Evolutionary conservation across 2,797 vertebrate genomes (phyloP), one percentile per base, ranked within the genome.

Genomic region (Gambelia wislizenii): DNA sequence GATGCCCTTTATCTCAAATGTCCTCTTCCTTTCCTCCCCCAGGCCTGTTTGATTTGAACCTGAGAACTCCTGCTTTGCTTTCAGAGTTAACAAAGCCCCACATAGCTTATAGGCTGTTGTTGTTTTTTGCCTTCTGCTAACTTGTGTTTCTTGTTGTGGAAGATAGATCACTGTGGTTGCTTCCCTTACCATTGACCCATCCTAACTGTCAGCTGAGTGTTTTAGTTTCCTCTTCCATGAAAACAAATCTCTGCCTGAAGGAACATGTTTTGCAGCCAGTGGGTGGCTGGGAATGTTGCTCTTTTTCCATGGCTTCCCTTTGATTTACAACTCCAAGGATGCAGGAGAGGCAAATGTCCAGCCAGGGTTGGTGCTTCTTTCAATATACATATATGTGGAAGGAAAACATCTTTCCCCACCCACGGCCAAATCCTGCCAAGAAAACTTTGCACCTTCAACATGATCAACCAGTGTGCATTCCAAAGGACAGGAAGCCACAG

Each of bases 391-490:
- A 0, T 88, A 83, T 0, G 0, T 91, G 79, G 44, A 88, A 87
- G 88, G 70, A 92, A 95, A 90, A 92, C 64, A 82, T 59, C 33
- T 84, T 39, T 4, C 13, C 16, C 52, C 27, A 42, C 6, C 33
- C 22, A 42, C 30, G n/a, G 78, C 79, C 92, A 86, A 20, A 59
- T 44, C 54, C 30, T 77, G 36, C 89, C 89, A 87, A 76, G n/a
- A n/a, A 80, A 76, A 77, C 36, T 89, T 94, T 90, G 92, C 83
- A 42, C 61, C 94, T 93, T 90, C 93, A 87, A 33, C 83, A 52
- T 0, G 0, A 92, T 82, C 85, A 1, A 0, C 89, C 81, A 78
- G 6, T 0, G 0, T 84, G 39, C 77, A 49, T 89, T 90, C 84
- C 12, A 1, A 33, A 91, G 69, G 86, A 92, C 91, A 80, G 91